Conservation (phyloP, 2,888 invertebrate species). For the Antheraea yamamai region DNA sequence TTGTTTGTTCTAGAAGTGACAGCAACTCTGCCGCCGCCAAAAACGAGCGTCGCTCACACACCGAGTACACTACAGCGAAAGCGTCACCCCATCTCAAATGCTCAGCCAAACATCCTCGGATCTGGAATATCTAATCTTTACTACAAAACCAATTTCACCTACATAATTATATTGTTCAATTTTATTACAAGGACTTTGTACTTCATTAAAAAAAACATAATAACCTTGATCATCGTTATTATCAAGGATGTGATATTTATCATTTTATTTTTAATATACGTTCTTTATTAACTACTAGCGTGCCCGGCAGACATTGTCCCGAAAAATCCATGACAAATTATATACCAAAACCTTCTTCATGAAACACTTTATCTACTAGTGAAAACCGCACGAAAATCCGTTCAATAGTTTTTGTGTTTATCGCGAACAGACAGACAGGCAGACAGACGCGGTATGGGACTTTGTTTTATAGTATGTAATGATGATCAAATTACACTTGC, state of each 20-base stretch:
- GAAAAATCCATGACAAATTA: too few relatives aligned
- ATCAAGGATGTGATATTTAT: neutral
- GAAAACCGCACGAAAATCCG: too few relatives aligned
- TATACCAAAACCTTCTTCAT: too few relatives aligned
- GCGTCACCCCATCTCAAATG: conserved; percentile 92
- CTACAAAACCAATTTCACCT: conserved; percentile 8
- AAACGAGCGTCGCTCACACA: conserved; percentile 78
- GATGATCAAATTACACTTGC: too few relatives aligned
- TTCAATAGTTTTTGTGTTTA: too few relatives aligned
- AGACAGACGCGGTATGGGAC: too few relatives aligned
- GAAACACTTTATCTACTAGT: too few relatives aligned
- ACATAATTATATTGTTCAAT: neutral
- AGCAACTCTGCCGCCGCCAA: conserved; percentile 87
- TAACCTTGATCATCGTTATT: neutral
- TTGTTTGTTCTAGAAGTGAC: conserved; percentile 86
- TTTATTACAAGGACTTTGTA: neutral
- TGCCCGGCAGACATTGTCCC: too few relatives aligned
- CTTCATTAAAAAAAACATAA: neutral
- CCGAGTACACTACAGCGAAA: conserved; percentile 91
- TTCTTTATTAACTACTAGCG: too few relatives aligned
- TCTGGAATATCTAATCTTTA: conserved; percentile 61
- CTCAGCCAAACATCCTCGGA: conserved; percentile 87
- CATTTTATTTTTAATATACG: too few relatives aligned
- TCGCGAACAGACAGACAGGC: too few relatives aligned
- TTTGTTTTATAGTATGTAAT: too few relatives aligned